Evolutionary conservation across 2,113 vertebrate species (phyloP).

Genomic region (Salminus brasiliensis): DNA sequence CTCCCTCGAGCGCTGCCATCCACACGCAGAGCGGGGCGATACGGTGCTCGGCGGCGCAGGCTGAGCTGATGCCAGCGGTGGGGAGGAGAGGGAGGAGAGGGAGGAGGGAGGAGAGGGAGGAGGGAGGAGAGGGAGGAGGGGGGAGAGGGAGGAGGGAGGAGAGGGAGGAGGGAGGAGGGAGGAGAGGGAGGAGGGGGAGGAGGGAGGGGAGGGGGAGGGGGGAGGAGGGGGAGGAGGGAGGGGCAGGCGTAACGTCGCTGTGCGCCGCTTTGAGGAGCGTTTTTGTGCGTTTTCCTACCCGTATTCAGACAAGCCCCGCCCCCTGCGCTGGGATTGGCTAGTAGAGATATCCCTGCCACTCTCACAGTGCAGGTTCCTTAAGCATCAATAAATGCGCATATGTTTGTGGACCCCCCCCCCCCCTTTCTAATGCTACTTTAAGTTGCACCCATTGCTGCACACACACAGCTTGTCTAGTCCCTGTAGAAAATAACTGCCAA

Average conservation of each 20-base stretch:
- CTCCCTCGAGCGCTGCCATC: slow-evolving; percentile 41
- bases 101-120: slow-evolving; percentile 31
- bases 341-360: no score
- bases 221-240: neutral
- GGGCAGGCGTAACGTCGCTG: slow-evolving; percentile 56
- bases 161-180: slow-evolving; percentile 1
- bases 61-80: slow-evolving; percentile 64
- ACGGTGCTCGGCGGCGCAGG: slow-evolving; percentile 49
- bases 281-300: neutral
- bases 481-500: no score
- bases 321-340: neutral
- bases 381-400: no score
- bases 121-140: slow-evolving; percentile 54
- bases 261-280: slow-evolving; percentile 19
- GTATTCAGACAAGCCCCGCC: neutral
- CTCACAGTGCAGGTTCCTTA: no score
- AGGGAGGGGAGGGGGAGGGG: slow-evolving; percentile 54
- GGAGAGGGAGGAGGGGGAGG: slow-evolving; percentile 58
- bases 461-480: no score
- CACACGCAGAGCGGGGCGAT: slow-evolving; percentile 45
- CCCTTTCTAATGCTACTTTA: no score
- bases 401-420: no score
- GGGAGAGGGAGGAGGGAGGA: neutral
- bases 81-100: slow-evolving; percentile 50
- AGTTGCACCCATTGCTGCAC: no score